Evolutionary conservation across 1,140 invertebrate species (phyloP).

Genomic region (Parasteatoda tepidariorum): DNA sequence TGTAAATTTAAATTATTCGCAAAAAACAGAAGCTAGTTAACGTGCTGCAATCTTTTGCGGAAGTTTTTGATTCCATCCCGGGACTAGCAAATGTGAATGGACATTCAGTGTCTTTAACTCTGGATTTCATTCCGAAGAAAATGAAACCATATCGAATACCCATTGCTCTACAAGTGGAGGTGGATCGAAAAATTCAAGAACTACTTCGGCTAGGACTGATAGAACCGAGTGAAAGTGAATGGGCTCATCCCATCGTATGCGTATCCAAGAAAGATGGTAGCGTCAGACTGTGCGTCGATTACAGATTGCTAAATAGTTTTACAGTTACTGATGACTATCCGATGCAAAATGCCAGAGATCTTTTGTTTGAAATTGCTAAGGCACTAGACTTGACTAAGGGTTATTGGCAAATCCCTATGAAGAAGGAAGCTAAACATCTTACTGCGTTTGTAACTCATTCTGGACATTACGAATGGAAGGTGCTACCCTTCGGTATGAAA

Average conservation of each 20-base stretch:
- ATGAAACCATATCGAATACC: neutral
- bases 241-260: conserved; percentile 69
- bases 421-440: conserved; percentile 66
- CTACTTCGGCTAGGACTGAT: neutral
- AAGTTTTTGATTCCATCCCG: neutral
- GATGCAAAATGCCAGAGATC: conserved; percentile 69
- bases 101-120: neutral
- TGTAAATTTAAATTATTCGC: neutral
- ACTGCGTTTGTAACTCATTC: conserved; percentile 68
- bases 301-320: conserved; percentile 68
- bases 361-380: conserved; percentile 66
- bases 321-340: conserved; percentile 71
- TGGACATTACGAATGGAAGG: conserved; percentile 65
- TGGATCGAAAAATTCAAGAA: neutral
- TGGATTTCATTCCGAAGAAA: neutral
- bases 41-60: neutral
- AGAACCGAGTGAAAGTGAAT: conserved; percentile 67
- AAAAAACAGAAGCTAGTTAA: neutral
- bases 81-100: neutral
- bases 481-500: too few relatives aligned
- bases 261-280: conserved; percentile 69
- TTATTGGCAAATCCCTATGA: conserved; percentile 69
- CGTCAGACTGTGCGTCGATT: conserved; percentile 70
- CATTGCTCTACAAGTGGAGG: neutral
- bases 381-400: conserved; percentile 70